Base-by-base conservation (phyloP, 2,113 vertebrate species). In the Heteronetta atricapilla region DNA sequence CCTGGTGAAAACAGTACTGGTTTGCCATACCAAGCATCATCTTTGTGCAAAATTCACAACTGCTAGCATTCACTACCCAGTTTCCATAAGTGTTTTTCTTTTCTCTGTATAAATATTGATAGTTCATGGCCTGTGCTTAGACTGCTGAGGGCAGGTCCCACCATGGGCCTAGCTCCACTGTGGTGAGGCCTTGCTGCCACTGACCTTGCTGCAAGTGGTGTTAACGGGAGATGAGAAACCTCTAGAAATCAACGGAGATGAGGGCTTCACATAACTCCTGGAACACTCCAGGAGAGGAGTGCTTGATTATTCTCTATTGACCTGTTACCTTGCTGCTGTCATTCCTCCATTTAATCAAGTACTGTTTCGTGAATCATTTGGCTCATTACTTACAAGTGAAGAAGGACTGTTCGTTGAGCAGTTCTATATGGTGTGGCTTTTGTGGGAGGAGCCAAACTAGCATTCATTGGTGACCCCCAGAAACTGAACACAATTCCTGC, bases 391-490 rank as follows among this genome's bases (percentile, higher is more conserved):
- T 56, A 20, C 18, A 25, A 76, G 19, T 50, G 21, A 19, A 70
- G 36, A 21, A 74, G 78, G 16, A 31, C 17, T 44, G 26, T 38
- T 59, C 29, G 42, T 3, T 29, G 25, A 36, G 33, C 8, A 78
- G n/a, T n/a, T 50, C 68, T 48, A 29, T 13, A 55, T 44, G 28
- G 48, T 58, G 36, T 26, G 23, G 14, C 42, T 86, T 82, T 59
- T 1, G 0, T 28, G 7, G 12, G 6, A 86, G 64, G 19, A 58
- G 11, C 10, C 48, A 88, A 46, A 64, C n/a, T 2, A 0, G 6
- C 36, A 23, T 25, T 52, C 36, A 31, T 20, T 10, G n/a, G 17
- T 25, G 15, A 60, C 4, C 10, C 28, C n/a, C 38, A 34, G 44
- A 82, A 74, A 11, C 40, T 31, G 44, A 88, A 59, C 4, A 10